Conservation (phyloP, 1,140 invertebrate species). For the Maniola jurtina region DNA sequence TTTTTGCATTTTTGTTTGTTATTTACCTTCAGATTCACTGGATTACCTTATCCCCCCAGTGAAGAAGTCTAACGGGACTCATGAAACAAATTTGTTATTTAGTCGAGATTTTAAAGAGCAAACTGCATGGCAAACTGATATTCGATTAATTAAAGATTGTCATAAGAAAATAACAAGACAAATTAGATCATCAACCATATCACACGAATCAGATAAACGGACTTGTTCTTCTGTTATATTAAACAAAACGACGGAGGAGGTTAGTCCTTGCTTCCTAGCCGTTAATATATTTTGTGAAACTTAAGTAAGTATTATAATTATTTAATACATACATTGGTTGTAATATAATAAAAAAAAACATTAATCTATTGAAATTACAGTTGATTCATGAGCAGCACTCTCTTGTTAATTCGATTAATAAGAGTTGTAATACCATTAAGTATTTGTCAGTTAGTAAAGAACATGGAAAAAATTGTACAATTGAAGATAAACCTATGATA, state of each 20-base stretch:
- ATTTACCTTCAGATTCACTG: slow-evolving; percentile 51
- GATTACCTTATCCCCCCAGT: slow-evolving; percentile 48
- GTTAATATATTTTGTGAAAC: not conserved
- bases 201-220: slow-evolving; percentile 1
- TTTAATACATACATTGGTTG: too few relatives aligned
- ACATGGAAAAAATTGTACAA: slow-evolving; percentile 8
- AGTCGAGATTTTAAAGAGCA: slow-evolving; percentile 2
- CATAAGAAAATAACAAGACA: slow-evolving; percentile 6
- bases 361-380: slow-evolving; percentile 11
- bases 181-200: not conserved
- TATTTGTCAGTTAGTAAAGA: slow-evolving; percentile 6
- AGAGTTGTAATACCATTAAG: slow-evolving; percentile 7
- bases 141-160: slow-evolving; percentile 14
- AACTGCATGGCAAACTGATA: slow-evolving; percentile 1
- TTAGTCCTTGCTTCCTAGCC: not conserved
- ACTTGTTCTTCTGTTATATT: slow-evolving; percentile 18
- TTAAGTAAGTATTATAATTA: too few relatives aligned
- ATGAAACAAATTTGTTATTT: slow-evolving; percentile 4
- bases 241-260: slow-evolving; percentile 17
- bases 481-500: slow-evolving; percentile 43
- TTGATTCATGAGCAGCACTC: slow-evolving; percentile 18
- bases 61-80: slow-evolving; percentile 34
- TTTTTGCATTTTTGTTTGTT: slow-evolving; percentile 16
- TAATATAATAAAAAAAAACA: slow-evolving; percentile 1
- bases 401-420: slow-evolving; percentile 12